These are phyloP conservation scores for Tethya wilhelma DNA, from an alignment of 37 sponge, comb jelly and placozoan species.

Conservation along the genomic window DNA sequence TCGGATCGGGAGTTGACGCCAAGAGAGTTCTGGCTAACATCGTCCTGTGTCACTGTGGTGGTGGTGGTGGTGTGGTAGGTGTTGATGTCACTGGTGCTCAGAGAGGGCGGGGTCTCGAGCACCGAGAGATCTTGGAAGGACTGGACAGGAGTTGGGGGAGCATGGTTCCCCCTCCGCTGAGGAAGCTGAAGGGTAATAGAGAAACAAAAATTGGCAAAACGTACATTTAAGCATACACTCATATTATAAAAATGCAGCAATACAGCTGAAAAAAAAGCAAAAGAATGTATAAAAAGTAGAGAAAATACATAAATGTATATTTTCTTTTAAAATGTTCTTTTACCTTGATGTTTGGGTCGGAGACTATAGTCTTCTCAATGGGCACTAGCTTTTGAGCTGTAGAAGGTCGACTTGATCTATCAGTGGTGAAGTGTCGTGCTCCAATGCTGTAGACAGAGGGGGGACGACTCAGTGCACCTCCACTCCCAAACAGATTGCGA, in stretches of 20 bases:
- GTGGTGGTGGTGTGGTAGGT: neutral
- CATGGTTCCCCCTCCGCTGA: constrained; percentile 15
- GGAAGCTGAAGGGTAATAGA: too few species aligned
- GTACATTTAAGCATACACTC: too few species aligned
- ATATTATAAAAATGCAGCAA: neutral
- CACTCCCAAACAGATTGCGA: constrained; percentile 54
- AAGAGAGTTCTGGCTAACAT: too few species aligned
- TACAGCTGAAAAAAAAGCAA: neutral
- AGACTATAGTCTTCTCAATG: constrained; percentile 5
- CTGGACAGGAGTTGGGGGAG: constrained; percentile 56
- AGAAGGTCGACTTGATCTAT: constrained; percentile 56
- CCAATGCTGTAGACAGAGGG: constrained; percentile 81
- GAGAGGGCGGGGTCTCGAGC: neutral
- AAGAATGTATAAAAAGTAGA: neutral
- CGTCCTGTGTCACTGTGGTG: too few species aligned
- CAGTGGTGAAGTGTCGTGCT: constrained; percentile 59
- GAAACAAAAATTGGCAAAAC: too few species aligned
- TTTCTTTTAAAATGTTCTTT: neutral
- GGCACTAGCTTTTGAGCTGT: constrained; percentile 57
- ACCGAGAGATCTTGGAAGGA: constrained; percentile 26
- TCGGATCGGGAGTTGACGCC: too few species aligned
- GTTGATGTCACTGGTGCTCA: neutral
- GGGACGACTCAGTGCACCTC: constrained; percentile 47
- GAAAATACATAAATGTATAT: too few species aligned
- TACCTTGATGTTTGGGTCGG: neutral